Evolutionary conservation across 1,140 invertebrate genomes (phyloP).

Genomic region (Dreissena polymorpha): DNA sequence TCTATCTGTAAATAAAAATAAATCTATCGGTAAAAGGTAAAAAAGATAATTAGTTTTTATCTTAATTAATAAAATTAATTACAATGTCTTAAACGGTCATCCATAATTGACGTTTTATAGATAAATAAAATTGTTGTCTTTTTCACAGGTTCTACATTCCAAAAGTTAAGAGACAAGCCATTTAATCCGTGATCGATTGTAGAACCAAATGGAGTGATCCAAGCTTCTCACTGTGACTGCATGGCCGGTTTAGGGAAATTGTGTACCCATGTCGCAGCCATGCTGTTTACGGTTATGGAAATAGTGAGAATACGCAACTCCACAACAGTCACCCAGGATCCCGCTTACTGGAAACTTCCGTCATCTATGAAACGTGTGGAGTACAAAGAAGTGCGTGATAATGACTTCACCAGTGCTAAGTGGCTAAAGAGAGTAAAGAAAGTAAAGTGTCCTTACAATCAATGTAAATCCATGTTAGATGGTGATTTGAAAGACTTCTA

Average conservation of each 20-base stretch:
- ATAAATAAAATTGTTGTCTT: background rate
- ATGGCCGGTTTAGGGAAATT: constrained; percentile 15
- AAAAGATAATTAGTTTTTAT: no score
- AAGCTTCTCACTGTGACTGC: constrained; percentile 3
- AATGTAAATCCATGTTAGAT: background rate
- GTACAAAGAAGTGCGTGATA: no score
- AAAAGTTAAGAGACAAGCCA: constrained; percentile 8
- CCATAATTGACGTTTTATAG: background rate
- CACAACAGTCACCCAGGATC: constrained; percentile 19
- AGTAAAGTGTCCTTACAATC: no score
- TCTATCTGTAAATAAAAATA: no score
- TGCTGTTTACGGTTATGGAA: constrained; percentile 17
- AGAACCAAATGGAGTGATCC: background rate
- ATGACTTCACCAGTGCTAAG: no score
- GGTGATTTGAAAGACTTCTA: background rate
- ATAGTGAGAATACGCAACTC: background rate
- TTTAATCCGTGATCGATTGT: background rate
- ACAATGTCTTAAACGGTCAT: no score
- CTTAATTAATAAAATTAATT: no score
- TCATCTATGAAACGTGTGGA: background rate
- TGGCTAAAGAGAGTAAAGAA: no score
- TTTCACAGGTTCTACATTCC: background rate
- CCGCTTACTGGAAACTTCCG: constrained; percentile 19
- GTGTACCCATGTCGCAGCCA: constrained; percentile 10
- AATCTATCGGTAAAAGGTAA: no score